Conservation (phyloP, 1,140 invertebrate species). For the Drosophila virilis region DNA sequence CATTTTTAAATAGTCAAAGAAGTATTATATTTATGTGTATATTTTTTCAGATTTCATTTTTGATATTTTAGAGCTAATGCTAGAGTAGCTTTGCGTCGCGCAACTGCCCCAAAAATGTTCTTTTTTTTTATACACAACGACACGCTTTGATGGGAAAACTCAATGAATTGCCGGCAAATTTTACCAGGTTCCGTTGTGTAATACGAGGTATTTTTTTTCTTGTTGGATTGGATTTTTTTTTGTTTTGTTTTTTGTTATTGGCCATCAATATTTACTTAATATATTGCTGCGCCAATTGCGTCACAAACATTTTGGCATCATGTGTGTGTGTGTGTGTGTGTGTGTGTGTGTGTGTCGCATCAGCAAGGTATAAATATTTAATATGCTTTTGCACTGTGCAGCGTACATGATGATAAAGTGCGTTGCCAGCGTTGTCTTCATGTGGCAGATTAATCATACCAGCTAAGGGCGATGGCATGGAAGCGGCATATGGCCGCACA, state of each 20-base stretch:
- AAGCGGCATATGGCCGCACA: conserved; percentile 27
- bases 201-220: conserved; percentile 1
- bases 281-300: conserved; percentile 66
- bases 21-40: too few species aligned
- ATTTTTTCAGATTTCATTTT: too few species aligned
- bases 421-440: conserved; percentile 57
- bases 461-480: background rate
- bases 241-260: conserved; percentile 16
- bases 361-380: conserved; percentile 71
- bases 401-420: conserved; percentile 67
- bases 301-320: conserved; percentile 34
- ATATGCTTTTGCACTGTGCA: conserved; percentile 57
- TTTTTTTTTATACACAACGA: background rate
- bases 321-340: conserved; percentile 5
- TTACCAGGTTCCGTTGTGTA: conserved; percentile 13
- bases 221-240: background rate
- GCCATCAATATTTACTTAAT: conserved; percentile 69
- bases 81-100: too few species aligned
- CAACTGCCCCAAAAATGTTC: background rate
- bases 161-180: conserved; percentile 42
- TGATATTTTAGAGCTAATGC: too few species aligned
- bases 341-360: conserved; percentile 22
- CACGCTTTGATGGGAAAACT: conserved; percentile 28
- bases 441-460: conserved; percentile 74
- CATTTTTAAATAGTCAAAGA: too few species aligned